phyloP scores from a whole-genome alignment of 1,140 invertebrate genomes.

The Drosophila miranda region DNA sequence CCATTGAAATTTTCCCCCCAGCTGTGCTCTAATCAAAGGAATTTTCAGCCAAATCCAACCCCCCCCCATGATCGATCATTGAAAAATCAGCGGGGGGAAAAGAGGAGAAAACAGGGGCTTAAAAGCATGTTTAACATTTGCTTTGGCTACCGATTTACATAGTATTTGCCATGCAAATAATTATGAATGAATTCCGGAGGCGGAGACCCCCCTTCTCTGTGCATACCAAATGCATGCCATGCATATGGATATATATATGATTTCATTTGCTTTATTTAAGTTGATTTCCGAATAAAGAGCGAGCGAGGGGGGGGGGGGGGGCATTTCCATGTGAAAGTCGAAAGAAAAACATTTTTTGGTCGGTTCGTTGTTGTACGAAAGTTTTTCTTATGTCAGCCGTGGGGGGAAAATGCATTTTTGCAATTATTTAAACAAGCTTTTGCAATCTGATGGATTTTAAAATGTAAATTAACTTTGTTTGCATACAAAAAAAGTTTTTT shows the following conservation, averaged over 20 bases:
- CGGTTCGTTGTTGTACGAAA: conserved; percentile 21
- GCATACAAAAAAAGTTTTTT: conserved; percentile 8
- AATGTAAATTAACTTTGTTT: conserved; percentile 60
- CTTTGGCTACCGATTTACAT: conserved; percentile 61
- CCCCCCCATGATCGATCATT: conserved; percentile 15
- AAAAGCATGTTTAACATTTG: conserved; percentile 36
- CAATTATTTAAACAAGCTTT: conserved; percentile 55
- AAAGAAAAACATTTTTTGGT: conserved; percentile 37
- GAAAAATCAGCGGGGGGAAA: conserved; percentile 24
- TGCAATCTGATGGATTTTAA: conserved; percentile 49
- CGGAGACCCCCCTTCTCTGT: background rate
- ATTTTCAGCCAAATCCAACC: background rate
- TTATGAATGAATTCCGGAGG: conserved; percentile 41
- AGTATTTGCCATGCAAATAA: conserved; percentile 62
- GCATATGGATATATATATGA: conserved; percentile 40
- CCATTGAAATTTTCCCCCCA: background rate
- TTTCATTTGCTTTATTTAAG: conserved; percentile 65
- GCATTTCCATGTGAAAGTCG: conserved; percentile 29
- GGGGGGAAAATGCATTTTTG: conserved; percentile 21
- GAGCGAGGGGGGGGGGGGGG: background rate
- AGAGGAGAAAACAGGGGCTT: conserved; percentile 15
- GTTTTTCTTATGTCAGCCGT: conserved; percentile 11
- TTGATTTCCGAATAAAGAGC: conserved; percentile 43
- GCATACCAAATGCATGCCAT: conserved; percentile 37
- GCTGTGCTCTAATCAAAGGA: conserved; percentile 14